phyloP scores from a whole-genome alignment of 2,888 invertebrate species.

The Macrophya alboannulata region DNA sequence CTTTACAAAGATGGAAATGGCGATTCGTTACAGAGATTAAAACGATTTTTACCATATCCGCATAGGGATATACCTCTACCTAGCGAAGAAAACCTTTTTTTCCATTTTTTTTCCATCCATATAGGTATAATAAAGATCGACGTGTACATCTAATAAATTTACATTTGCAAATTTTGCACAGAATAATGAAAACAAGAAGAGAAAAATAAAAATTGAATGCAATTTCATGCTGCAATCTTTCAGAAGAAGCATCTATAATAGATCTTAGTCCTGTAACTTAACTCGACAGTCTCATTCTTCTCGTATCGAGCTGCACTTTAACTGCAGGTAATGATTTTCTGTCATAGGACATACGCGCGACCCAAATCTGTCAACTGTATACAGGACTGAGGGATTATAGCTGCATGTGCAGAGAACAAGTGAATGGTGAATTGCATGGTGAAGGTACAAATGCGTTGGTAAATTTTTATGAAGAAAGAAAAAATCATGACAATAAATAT shows the following conservation, averaged over 20 bases:
- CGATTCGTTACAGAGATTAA: constrained; percentile 22
- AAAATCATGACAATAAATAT: neutral
- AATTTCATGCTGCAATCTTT: neutral
- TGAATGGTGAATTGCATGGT: neutral
- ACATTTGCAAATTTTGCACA: neutral
- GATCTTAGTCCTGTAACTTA: neutral
- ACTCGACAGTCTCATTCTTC: neutral
- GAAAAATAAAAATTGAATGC: neutral
- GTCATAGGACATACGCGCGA: constrained; percentile 8
- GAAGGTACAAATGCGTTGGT: neutral
- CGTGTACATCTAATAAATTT: neutral
- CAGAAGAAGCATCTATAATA: neutral
- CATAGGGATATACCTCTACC: neutral
- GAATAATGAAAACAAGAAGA: neutral
- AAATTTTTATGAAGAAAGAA: neutral
- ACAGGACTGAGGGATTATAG: constrained; percentile 24
- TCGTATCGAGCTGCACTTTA: neutral
- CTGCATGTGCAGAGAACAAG: neutral
- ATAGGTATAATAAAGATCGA: too few species aligned
- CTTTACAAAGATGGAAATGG: constrained; percentile 24
- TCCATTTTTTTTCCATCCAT: too few species aligned
- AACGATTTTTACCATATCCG: neutral
- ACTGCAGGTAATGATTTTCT: neutral
- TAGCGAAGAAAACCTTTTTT: too few species aligned
- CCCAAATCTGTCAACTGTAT: constrained; percentile 36